Evolutionary conservation across 2,888 invertebrate species (phyloP), one percentile per base, ranked within the genome.

Genomic region (Synergus umbraculus): DNA sequence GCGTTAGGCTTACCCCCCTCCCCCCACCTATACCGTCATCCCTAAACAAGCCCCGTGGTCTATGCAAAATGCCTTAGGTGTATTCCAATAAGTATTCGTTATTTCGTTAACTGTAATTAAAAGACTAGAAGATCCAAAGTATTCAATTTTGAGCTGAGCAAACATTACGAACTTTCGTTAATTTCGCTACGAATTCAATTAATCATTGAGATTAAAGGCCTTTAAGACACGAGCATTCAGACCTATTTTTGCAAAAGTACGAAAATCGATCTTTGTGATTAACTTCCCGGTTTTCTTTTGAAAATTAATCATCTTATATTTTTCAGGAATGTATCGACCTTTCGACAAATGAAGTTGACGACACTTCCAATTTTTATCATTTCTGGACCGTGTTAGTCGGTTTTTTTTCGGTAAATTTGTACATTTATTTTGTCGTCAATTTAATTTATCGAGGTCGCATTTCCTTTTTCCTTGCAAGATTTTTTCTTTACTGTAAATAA

Each of bases 401-500:
- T 44, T 22, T 44, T 66, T 4, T 67, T 1, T 12, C 13, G 46
- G 15, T 29, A 60, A n/a, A 60, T 60, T 18, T 12, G 22, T 22
- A 3, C 12, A 60, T 60, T 60, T 60, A 60, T 22, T 60, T 60
- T 60, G 22, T 60, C 60, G 22, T 60, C 60, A 60, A 60, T 29
- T 60, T 60, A 4, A 60, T 60, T 60, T 29, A 60, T 12, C 60
- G 60, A 60, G 22, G 13, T 22, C 18, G 60, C 22, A 60, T 12
- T 60, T 60, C n/a, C 8, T 54, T 60, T 29, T 66, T 29, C n/a
- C 37, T 37, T 54, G 37, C n/a, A 73, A 49, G 13, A 29, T 73
- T 49, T 73, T 73, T 54, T n/a, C 73, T 49, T 73, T 41, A 37
- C 49, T 73, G 73, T 73, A 73, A 54, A 73, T 73, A 73, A 54